Evolutionary conservation across 30 jellyfish, hydroid and myxozoan species (phyloP), one percentile per base, ranked within the genome.

Genomic region (Rhopilema esculentum): DNA sequence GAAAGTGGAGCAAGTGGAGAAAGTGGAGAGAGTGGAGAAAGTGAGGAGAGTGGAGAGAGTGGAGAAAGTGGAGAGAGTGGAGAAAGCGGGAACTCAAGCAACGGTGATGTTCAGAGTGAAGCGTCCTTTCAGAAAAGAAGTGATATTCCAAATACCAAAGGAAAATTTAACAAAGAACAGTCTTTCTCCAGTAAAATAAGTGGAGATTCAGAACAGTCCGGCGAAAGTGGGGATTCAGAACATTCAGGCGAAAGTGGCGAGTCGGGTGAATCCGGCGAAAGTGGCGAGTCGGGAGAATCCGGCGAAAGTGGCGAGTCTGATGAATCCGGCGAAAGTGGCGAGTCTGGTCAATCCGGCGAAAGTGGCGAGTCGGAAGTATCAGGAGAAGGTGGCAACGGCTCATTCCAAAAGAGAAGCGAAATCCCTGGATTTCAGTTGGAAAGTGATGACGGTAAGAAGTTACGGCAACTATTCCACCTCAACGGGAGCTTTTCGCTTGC

Each of bases 241-340:
- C 29, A 53, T 12, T 15, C 33, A 4, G 89, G 76, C 0, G 79
- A 86, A 8, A 66, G 84, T 26, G 80, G 96, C 16, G 84, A 74
- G 21, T 48, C 79, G 0, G 95, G 77, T 8, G 91, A 86, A 31
- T 24, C 68, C 33, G 93, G 93, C 28, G 78, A 71, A 8, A 8
- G 24, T 16, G 82, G 82, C 1, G 82, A 71, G 1, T 17, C 51
- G 1, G 82, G 66, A 1, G 80, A 64, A 74, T 53, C 82, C 22
- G 83, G 90, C 1, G 85, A 75, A 49, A 26, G 74, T 26, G 83
- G 72, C n/a, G 88, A 79, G 24, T 50, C 77, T 53, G 88, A 77
- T 31, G 88, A 77, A 31, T 75, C 85, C 19, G 82, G 87, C 1
- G 91, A 64, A 31, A 62, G 69, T 28, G 83, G 82, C 1, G 80